Evolutionary conservation across 1,140 invertebrate genomes (phyloP), one percentile per base, ranked within the genome.

Genomic region (Galleria mellonella): DNA sequence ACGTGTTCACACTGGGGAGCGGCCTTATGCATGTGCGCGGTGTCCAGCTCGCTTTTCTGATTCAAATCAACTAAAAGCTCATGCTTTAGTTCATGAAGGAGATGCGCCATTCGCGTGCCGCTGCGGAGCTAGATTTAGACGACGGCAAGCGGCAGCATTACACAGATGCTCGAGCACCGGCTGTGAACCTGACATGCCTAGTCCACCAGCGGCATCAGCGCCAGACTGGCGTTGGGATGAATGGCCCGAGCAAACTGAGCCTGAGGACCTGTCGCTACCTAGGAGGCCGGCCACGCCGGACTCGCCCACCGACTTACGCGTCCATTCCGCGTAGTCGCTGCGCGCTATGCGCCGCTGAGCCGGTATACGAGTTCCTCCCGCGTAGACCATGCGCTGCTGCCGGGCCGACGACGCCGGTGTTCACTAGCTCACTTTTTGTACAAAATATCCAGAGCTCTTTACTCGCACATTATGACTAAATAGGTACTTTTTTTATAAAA

Each of bases 1-100:
- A 13, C 90, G 97, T 12, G 97, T 98, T 0, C 97, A 99, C 75
- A 99, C 97, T 0, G 96, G 97, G 0, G 97, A 99, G 76, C 91
- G 94, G 11, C 97, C 97, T 0, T 98, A 98, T 77, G 91, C 92
- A 8, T 99, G 97, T 79, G 92, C 97, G 33, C 87, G 95, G 11
- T 99, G 97, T 76, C 89, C 92, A 1, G 91, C 94, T 5, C 91
- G 92, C 50, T 99, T 99, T 87, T 97, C 96, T 36, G 96, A 97
- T 69, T 96, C 94, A 1, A 97, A 97, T 72, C 96, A 97, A 65
- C 85, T 97, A n/a, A 97, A 97, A 72, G 94, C 96, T 0, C 96
- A 98, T 65, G 90, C 92, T 62, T 81, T 97, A 14, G 94, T 96
- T 30, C 96, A 97, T 81, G 94, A 94, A 50, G 94, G 94, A 7